A percentile compares a stretch with the other conserved stretches of the same genome.
Conservation (phyloP, 2,113 vertebrate species). For the Toxotes chatareus region DNA sequence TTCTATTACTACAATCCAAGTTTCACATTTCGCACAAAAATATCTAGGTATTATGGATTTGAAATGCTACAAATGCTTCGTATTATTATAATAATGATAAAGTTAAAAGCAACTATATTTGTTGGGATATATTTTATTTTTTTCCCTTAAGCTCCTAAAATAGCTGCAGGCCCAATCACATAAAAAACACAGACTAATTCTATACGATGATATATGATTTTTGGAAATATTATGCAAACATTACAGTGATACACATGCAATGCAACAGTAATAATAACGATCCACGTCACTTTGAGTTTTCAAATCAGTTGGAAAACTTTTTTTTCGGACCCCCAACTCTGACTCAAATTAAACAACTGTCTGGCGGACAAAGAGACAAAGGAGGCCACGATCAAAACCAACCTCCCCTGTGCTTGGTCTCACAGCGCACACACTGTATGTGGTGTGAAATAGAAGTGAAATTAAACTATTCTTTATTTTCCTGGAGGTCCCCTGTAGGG, state of each 20-base stretch:
- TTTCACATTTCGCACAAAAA: background rate
- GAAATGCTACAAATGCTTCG: background rate
- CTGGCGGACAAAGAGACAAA: background rate
- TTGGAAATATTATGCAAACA: no score
- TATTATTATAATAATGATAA: background rate
- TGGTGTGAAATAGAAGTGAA: conserved; percentile 34
- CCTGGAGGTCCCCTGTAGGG: conserved; percentile 14
- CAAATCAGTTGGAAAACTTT: background rate
- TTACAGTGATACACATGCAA: background rate
- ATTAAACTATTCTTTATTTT: conserved; percentile 36
- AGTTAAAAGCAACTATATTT: background rate
- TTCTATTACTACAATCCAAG: background rate
- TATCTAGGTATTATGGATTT: no score
- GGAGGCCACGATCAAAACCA: background rate
- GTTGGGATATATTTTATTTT: background rate
- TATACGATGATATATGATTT: background rate
- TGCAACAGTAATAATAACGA: background rate
- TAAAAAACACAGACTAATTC: background rate
- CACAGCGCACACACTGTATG: background rate
- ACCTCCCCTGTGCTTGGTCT: background rate
- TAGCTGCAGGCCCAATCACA: background rate
- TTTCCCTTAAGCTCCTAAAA: background rate
- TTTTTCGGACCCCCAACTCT: background rate
- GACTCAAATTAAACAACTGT: background rate
- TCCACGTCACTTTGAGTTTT: background rate